Evolutionary conservation across 2,113 vertebrate species (phyloP), one percentile per base, ranked within the genome.

Genomic region (Channa argus): DNA sequence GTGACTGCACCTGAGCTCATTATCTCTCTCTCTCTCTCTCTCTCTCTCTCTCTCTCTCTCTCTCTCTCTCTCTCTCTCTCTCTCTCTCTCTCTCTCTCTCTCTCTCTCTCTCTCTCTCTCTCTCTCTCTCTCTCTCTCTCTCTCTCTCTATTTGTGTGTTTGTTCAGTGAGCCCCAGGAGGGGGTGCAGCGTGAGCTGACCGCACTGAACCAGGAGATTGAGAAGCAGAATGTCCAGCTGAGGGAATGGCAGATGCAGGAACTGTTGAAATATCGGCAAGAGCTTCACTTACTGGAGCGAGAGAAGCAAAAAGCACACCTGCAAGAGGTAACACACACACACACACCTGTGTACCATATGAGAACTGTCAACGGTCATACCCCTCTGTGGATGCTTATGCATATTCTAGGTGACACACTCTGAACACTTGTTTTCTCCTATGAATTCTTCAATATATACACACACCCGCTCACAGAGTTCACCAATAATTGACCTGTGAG

Each of bases 161-260:
- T 14, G 13, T 3, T 36, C 84, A 94, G 93, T 45, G 92, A 93
- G 63, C 62, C 91, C 6, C 73, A 69, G 9, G 90, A 92, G 15
- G 62, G 64, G 7, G 70, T 80, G 55, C 82, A 89, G 69, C 77
- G 12, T 2, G 87, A 94, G 73, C 74, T 94, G 71, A 82, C 60
- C 0, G 89, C 79, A 0, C 63, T 95, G 80, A 93, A 94, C 3
- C 81, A 85, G 4, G 95, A 95, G 68, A 74, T 78, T 0, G 84
- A 92, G 56, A 87, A 86, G 54, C 90, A 90, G 79, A 90, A 76
- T 2, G 78, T 88, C 13, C 92, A 94, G 67, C 84, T 96, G 44
- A 92, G 91, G 74, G 94, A 95, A 11, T 83, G 90, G 82, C 95
- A 97, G 71, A 86, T 96, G 88, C 81, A 93, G 61, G 92, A 94